Conservation (phyloP, 1,140 invertebrate species). For the Berghia stephanieae region DNA sequence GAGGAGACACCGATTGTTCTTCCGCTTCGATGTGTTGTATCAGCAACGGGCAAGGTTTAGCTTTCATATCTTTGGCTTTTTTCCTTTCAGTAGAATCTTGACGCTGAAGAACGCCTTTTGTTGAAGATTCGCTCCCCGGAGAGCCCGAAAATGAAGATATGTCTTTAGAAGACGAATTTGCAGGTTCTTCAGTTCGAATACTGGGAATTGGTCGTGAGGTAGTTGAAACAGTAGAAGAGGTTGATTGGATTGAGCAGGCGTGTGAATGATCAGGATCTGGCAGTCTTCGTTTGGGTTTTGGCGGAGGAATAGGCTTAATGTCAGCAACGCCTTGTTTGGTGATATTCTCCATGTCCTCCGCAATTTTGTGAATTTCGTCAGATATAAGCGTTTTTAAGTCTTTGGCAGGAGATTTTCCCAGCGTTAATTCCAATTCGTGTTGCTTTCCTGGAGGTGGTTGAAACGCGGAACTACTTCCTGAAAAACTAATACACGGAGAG, state of each 20-base stretch:
- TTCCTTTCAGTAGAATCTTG: slow-evolving; percentile 53
- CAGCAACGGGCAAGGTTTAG: slow-evolving; percentile 55
- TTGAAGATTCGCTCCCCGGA: slow-evolving; percentile 33
- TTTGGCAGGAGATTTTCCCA: too few relatives aligned
- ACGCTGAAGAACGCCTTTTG: too few relatives aligned
- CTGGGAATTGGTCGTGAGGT: slow-evolving; percentile 10
- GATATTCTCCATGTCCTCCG: slow-evolving; percentile 42
- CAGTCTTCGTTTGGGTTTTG: slow-evolving; percentile 51
- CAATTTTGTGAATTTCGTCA: slow-evolving; percentile 41
- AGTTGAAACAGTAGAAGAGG: too few relatives aligned
- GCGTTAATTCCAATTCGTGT: too few relatives aligned
- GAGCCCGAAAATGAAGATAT: background rate
- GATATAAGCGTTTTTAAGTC: slow-evolving; percentile 35
- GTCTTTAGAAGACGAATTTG: slow-evolving; percentile 9
- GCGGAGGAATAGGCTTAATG: slow-evolving; percentile 43
- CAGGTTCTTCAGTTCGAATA: slow-evolving; percentile 8
- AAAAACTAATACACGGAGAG: slow-evolving; percentile 3
- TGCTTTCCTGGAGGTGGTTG: too few relatives aligned
- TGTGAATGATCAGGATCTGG: slow-evolving; percentile 47
- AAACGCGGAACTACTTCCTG: too few relatives aligned
- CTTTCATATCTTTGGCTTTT: slow-evolving; percentile 60
- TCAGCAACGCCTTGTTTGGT: slow-evolving; percentile 36
- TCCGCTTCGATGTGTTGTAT: slow-evolving; percentile 58
- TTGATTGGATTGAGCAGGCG: slow-evolving; percentile 21
- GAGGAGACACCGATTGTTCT: slow-evolving; percentile 57